Evolutionary conservation across 2,888 invertebrate genomes (phyloP), one percentile per base, ranked within the genome.

Genomic region (Drosophila pseudotakahashii): DNA sequence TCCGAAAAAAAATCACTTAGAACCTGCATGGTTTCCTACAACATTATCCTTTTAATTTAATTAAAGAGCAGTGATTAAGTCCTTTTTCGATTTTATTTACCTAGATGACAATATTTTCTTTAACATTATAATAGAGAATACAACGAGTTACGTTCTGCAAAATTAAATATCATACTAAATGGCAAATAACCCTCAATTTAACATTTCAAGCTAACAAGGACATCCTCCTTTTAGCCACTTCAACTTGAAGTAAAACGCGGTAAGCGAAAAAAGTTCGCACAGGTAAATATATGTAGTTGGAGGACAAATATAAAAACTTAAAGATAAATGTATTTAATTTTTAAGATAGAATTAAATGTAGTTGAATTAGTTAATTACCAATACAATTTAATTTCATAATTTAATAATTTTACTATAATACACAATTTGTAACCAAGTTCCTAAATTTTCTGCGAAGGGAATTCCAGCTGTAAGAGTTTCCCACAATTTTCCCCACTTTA

Each of bases 211-310:
- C 2, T 57, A 30, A 30, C 30, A 57, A 26, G 13, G 7, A 34
- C 14, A 13, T 37, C 14, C 39, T 30, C 4, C 26, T 36, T 30
- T 7, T 2, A 1, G 5, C 26, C n/a, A 58, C 37, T 58, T 50
- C 2, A 57, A 30, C 16, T 16, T 45, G 19, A 19, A 57, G 19
- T 30, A 30, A 57, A 60, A 44, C 23, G 13, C 45, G 34, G 44
- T n/a, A 36, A 34, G 32, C 10, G n/a, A 55, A 58, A 39, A 39
- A 37, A 47, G 19, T 30, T 14, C 3, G 11, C 11, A 0, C 11
- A 36, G 34, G 34, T 26, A 26, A 26, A 26, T 23, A 23, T 23
- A 26, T 23, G 3, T 23, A 23, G 3, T 2, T 23, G 23, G 23
- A 23, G 23, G 23, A 23, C 23, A 23, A 23, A 23, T 23, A 2